These are phyloP conservation scores for Empis livida DNA, from an alignment of 2,888 invertebrate genomes.

Conservation along the genomic window DNA sequence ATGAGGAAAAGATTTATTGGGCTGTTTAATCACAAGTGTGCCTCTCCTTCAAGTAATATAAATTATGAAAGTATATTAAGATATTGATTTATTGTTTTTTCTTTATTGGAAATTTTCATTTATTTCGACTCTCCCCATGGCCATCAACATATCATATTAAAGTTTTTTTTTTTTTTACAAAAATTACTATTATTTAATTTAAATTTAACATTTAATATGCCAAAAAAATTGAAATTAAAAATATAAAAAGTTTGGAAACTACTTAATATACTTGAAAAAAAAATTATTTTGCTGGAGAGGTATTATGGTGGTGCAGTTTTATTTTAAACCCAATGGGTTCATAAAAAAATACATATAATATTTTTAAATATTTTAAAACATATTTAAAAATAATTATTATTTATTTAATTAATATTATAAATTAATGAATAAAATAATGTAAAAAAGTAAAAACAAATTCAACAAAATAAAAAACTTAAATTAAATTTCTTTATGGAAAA, in stretches of 20 bases:
- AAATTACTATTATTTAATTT: too few relatives aligned
- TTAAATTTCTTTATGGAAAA: conserved; percentile 15
- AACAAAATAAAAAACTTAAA: conserved; percentile 7
- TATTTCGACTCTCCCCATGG: too few relatives aligned
- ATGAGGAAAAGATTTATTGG: conserved; percentile 7
- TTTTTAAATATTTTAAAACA: conserved; percentile 23
- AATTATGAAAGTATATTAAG: too few relatives aligned
- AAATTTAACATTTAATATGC: too few relatives aligned
- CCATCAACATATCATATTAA: too few relatives aligned
- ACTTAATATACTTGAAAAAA: background rate
- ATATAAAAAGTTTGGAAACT: too few relatives aligned
- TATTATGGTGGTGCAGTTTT: conserved; percentile 24
- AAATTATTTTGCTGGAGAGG: background rate
- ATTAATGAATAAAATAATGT: conserved; percentile 8
- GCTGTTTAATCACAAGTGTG: conserved; percentile 15
- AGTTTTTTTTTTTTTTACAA: too few relatives aligned
- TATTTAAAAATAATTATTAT: conserved; percentile 17
- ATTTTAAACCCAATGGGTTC: conserved; percentile 38
- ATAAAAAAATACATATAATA: conserved; percentile 14
- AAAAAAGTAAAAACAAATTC: conserved; percentile 5
- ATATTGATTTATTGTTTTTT: too few relatives aligned
- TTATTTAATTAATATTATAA: conserved; percentile 9
- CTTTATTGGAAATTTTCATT: too few relatives aligned
- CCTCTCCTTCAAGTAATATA: conserved; percentile 6
- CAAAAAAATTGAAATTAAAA: too few relatives aligned